Conservation (phyloP, 2,888 invertebrate species). For the Drosophila atripex region DNA sequence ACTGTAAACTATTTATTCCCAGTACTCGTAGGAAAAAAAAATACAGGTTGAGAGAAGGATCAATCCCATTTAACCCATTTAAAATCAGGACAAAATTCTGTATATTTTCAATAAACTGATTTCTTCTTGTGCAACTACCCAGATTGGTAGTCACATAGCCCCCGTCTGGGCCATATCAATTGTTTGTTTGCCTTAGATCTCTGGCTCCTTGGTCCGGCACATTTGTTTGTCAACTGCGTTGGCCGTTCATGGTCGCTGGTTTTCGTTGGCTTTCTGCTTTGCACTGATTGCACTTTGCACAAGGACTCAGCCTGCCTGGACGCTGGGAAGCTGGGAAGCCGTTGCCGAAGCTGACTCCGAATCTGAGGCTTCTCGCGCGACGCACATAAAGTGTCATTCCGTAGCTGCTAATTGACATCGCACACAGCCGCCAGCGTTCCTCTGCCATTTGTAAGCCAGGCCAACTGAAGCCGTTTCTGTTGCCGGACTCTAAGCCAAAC, state of each 20-base stretch:
- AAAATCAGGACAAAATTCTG: no score
- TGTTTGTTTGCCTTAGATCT: constrained; percentile 70
- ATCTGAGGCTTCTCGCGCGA: constrained; percentile 64
- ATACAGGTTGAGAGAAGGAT: no score
- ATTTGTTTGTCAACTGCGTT: constrained; percentile 78
- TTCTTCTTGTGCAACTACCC: constrained; percentile 12
- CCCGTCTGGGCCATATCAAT: constrained; percentile 66
- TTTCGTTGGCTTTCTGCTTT: constrained; percentile 71
- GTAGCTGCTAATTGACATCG: constrained; percentile 84
- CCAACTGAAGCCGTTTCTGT: constrained; percentile 30
- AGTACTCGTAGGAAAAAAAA: no score
- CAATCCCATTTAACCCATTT: no score
- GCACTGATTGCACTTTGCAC: constrained; percentile 81
- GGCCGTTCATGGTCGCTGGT: constrained; percentile 72
- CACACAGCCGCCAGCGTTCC: constrained; percentile 63
- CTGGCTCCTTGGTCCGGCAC: constrained; percentile 49
- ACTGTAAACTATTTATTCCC: no score
- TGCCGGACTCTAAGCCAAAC: constrained; percentile 11
- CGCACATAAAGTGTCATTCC: constrained; percentile 84
- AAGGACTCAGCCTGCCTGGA: constrained; percentile 52
- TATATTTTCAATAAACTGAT: neutral
- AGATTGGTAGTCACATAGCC: constrained; percentile 23
- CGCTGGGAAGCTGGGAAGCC: constrained; percentile 40
- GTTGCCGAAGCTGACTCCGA: constrained; percentile 6
- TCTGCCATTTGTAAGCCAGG: constrained; percentile 15